Conservation (phyloP, 2,113 vertebrate genomes). For the Phocoena phocoena region DNA sequence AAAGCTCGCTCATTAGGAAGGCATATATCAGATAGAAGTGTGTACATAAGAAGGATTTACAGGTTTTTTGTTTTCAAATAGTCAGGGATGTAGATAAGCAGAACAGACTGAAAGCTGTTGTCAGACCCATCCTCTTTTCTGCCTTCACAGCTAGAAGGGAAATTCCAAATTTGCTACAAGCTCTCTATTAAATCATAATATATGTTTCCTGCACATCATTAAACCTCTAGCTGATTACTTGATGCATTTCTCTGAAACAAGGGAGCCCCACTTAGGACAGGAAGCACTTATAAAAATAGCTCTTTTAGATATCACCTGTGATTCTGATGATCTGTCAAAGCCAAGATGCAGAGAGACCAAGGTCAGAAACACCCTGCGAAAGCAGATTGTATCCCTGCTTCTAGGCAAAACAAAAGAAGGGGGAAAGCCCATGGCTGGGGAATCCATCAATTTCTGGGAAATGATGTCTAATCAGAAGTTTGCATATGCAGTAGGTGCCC, state of each 20-base stretch:
- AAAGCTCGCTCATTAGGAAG: slow-evolving; percentile 35
- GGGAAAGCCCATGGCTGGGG: neutral
- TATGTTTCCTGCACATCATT: neutral
- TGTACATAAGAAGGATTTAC: neutral
- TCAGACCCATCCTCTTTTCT: neutral
- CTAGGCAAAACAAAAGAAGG: neutral
- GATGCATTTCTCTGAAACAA: neutral
- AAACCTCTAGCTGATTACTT: neutral
- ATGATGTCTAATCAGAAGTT: neutral
- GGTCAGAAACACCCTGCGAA: neutral
- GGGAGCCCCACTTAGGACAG: neutral
- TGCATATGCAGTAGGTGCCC: neutral
- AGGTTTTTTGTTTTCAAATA: slow-evolving; percentile 16
- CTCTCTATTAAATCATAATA: neutral
- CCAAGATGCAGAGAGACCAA: neutral
- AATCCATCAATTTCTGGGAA: neutral
- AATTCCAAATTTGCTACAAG: neutral
- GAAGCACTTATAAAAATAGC: slow-evolving; percentile 29
- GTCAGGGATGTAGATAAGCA: neutral
- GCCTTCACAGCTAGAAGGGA: slow-evolving; percentile 4
- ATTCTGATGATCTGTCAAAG: neutral
- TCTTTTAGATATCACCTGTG: neutral
- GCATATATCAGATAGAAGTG: neutral
- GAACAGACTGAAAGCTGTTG: slow-evolving; percentile 20
- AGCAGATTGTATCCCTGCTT: neutral